Evolutionary conservation across 2,113 vertebrate species (phyloP), one percentile per base, ranked within the genome.

Genomic region (Helogale parvula): DNA sequence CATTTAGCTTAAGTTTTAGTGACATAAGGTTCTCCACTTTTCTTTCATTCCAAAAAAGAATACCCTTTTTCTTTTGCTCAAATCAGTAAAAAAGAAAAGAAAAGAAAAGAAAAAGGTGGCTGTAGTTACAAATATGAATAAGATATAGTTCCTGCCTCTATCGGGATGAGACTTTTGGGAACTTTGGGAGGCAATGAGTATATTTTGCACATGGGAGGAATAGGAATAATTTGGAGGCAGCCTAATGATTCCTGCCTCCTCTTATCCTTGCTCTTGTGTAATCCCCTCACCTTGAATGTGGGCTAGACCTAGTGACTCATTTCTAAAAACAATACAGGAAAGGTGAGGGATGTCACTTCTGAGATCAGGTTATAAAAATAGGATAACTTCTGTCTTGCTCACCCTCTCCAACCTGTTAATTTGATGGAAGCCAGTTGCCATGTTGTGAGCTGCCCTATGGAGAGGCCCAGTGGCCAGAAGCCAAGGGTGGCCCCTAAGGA

Each of bases 361-460:
- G 87, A 93, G 77, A 77, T 33, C 41, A 80, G 50, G 19, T 41
- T 66, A 66, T 71, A 94, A 88, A 95, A 76, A 79, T 41, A 92
- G 38, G 19, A 1, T 63, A 69, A 38, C 12, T 45, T 65, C 71
- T 85, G 10, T 63, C 31, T 84, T 88, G 35, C 21, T 91, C 68
- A 90, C 2, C 4, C 19, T 71, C n/a, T 74, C 47, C 60, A 1
- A 3, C 23, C 29, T 50, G 65, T 31, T 93, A 33, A 66, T 57
- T 85, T 12, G 2, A 14, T 41, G 77, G 90, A 93, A 72, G 33
- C 50, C 68, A 57, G 52, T 13, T 87, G 74, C 16, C 4, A 21
- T 52, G 10, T 29, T 74, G 25, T 57, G 47, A 88, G 52, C 4
- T 71, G 23, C 57, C 50, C 50, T 19, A 7, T 7, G 60, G 52